These are phyloP conservation scores for Spheniscus mendiculus DNA, from an alignment of 2,113 vertebrate species.

Conservation along the genomic window DNA sequence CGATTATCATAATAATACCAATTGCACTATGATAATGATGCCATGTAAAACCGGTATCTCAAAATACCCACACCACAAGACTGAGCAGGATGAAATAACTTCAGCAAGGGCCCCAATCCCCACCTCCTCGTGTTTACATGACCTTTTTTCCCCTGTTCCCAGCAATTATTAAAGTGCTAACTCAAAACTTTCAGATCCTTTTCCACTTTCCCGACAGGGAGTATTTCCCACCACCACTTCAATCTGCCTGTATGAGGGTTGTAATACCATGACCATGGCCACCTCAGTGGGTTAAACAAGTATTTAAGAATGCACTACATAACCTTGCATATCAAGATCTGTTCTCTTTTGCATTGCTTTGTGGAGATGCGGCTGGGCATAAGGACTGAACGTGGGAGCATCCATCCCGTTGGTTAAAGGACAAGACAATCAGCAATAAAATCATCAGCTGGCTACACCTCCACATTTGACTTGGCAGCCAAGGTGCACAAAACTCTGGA, in stretches of 20 bases:
- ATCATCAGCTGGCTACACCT: not conserved
- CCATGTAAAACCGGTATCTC: not conserved
- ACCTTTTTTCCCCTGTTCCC: not conserved
- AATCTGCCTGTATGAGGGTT: accelerated
- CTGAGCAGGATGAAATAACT: not conserved
- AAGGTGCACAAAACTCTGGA: not conserved
- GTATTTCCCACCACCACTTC: not conserved
- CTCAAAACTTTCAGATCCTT: not conserved
- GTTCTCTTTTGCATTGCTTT: not conserved
- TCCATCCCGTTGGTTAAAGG: not conserved
- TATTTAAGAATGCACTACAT: not conserved
- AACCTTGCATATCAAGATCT: not conserved
- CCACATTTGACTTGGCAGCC: no score
- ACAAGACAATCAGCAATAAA: not conserved
- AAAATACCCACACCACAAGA: not conserved
- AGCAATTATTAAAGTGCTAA: not conserved
- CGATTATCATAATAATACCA: not conserved
- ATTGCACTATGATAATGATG: not conserved
- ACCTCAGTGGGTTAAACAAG: not conserved
- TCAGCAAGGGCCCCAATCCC: not conserved
- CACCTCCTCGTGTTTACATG: accelerated
- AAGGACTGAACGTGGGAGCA: not conserved
- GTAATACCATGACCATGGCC: accelerated
- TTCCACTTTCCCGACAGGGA: not conserved
- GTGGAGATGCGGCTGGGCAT: not conserved